Base-by-base conservation (phyloP, 2,888 invertebrate genomes). In the Exephanes ischioxanthus region DNA sequence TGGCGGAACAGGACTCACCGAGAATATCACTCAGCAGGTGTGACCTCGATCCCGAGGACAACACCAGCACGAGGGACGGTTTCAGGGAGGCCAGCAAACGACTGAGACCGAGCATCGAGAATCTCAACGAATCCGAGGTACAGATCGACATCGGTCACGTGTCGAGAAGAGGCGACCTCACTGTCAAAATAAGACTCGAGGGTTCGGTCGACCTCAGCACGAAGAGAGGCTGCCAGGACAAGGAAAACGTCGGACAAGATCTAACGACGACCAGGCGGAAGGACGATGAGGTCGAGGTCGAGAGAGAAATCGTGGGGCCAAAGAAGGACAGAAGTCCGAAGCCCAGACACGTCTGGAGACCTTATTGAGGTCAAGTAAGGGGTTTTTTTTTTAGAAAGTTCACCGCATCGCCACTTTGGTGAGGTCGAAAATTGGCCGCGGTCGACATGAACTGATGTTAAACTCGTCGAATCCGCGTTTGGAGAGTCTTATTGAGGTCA, bases 311-410 rank as follows among this genome's bases (percentile, higher is more conserved):
- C 0, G 89, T 92, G 6, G 91, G 92, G 73, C 89, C 92, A 0
- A 89, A 93, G 45, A 91, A 92, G 78, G 93, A 93, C 22, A 90
- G 91, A 79, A 94, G 92, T 85, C 94, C 94, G 0, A 94, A 93
- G 67, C 94, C 94, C 6, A 92, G 93, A 87, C 94, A 94, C 67
- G 94, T 94, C 79, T 94, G 94, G 94, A 91, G 94, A 89, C 94
- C 94, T 11, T 94, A 94, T 87, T 94, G 91, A 90, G 80, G 55
- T 16, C 30, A 22, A 22, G 2, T 16, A 16, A 16, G 30, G 5
- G 30, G 5, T 16, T 1, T 33, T 16, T 1, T 33, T 26, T 14
- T 16, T 6, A 61, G 16, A 16, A 6, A 33, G 16, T 30, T 33
- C 33, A 33, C 16, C 14, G 16, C 16, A 30, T 61, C 16, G 30